A percentile compares a stretch with the other conserved stretches of the same genome.
Conservation (phyloP, 2,888 invertebrate species). For the Nemoura dubitans region DNA sequence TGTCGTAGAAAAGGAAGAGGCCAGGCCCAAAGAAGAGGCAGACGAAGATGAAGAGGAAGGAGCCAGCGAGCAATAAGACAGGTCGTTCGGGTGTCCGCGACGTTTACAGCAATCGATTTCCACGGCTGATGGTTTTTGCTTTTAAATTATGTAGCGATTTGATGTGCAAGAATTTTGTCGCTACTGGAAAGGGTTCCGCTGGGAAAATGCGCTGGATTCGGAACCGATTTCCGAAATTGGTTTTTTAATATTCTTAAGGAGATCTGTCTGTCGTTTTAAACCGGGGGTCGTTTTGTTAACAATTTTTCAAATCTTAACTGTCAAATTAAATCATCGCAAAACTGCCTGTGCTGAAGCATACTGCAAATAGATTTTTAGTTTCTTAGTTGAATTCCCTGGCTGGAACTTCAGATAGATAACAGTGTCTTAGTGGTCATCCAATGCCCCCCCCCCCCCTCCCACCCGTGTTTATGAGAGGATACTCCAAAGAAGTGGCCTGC, state of each 20-base stretch:
- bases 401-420: constrained; percentile 7
- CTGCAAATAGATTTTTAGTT: neutral
- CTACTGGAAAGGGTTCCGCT: neutral
- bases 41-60: constrained; percentile 43
- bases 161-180: neutral
- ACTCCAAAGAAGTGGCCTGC: neutral
- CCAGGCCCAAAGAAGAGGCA: constrained; percentile 35
- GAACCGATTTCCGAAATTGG: neutral
- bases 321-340: neutral
- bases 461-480: neutral
- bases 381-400: neutral
- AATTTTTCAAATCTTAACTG: neutral
- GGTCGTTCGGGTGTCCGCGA: neutral
- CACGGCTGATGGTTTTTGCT: neutral
- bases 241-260: neutral
- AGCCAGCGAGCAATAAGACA: constrained; percentile 42
- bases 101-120: neutral
- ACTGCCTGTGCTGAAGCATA: neutral
- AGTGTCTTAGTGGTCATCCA: neutral
- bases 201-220: neutral
- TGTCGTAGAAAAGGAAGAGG: constrained; percentile 35
- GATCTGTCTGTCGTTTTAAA: neutral
- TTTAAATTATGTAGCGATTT: neutral
- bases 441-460: neutral
- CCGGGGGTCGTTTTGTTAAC: neutral